Percentiles rank a stretch among this genome's conserved stretches.
Conservation (phyloP, 2,888 invertebrate genomes). For the Stomorhina lunata region DNA sequence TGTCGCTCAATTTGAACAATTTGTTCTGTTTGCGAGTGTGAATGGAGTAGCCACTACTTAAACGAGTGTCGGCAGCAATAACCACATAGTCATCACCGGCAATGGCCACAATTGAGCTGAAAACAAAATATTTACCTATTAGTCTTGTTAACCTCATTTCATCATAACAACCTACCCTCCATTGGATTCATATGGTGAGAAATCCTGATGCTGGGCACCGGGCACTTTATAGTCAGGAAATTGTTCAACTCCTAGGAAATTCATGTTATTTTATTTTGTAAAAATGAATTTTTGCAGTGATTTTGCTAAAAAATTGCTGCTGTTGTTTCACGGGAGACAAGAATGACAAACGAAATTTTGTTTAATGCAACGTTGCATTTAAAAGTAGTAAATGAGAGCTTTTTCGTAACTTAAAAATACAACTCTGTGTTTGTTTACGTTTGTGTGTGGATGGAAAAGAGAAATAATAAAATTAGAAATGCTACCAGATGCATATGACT, state of each 20-base stretch:
- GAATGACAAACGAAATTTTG: slow-evolving; percentile 72
- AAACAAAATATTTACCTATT: slow-evolving; percentile 67
- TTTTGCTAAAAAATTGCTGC: slow-evolving; percentile 15
- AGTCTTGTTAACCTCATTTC: slow-evolving; percentile 45
- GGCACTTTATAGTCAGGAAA: slow-evolving; percentile 79
- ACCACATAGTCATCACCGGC: slow-evolving; percentile 97
- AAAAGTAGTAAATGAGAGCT: neutral
- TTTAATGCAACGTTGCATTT: slow-evolving; percentile 47
- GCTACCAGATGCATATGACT: slow-evolving; percentile 5
- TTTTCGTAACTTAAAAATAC: neutral
- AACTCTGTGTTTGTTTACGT: slow-evolving; percentile 31
- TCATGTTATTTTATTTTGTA: slow-evolving; percentile 67
- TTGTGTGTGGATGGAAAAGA: neutral
- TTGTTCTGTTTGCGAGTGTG: slow-evolving; percentile 94
- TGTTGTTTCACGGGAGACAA: slow-evolving; percentile 36
- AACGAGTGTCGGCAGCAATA: slow-evolving; percentile 96
- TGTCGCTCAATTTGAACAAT: slow-evolving; percentile 89
- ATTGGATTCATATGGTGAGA: slow-evolving; percentile 87
- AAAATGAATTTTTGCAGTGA: neutral
- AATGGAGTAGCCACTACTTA: slow-evolving; percentile 94
- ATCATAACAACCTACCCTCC: slow-evolving; percentile 83
- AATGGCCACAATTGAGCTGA: slow-evolving; percentile 95
- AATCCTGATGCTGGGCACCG: slow-evolving; percentile 80
- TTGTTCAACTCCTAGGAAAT: slow-evolving; percentile 71
- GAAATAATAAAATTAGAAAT: neutral